Conservation (phyloP, 2,113 vertebrate genomes). For the Corythoichthys intestinalis region DNA sequence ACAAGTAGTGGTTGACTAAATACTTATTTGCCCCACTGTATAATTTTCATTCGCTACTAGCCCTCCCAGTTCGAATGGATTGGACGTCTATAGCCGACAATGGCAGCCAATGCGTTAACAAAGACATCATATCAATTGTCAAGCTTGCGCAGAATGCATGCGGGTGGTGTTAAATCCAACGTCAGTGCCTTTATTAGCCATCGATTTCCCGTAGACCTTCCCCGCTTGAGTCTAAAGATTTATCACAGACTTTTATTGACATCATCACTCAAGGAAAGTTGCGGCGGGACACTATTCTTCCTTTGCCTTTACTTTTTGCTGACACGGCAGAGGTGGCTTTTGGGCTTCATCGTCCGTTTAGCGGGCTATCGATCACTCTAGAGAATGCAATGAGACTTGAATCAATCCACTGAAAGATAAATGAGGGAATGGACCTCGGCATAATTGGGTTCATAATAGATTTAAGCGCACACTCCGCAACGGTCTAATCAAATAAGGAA, state of each 20-base stretch:
- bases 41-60: too few relatives aligned
- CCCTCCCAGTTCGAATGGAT: too few relatives aligned
- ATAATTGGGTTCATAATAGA: conserved; percentile 25
- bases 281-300: not conserved
- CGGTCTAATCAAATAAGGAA: not conserved
- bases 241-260: conserved; percentile 59
- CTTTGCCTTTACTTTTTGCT: conserved; percentile 35
- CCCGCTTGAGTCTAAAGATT: conserved; percentile 38
- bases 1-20: too few relatives aligned
- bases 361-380: conserved; percentile 40
- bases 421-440: conserved; percentile 22
- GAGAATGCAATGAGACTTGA: conserved; percentile 24
- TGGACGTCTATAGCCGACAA: too few relatives aligned
- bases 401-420: conserved; percentile 46
- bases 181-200: conserved; percentile 53
- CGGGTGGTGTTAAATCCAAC: not conserved
- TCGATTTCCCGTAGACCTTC: conserved; percentile 59
- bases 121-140: conserved; percentile 9
- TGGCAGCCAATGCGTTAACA: too few relatives aligned
- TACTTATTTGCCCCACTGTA: too few relatives aligned
- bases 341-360: conserved; percentile 34
- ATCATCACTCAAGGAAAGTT: conserved; percentile 50
- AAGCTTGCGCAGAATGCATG: not conserved
- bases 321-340: conserved; percentile 30
- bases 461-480: not conserved